Base-by-base conservation (phyloP, 2,797 vertebrate genomes). In the Carapus acus region DNA sequence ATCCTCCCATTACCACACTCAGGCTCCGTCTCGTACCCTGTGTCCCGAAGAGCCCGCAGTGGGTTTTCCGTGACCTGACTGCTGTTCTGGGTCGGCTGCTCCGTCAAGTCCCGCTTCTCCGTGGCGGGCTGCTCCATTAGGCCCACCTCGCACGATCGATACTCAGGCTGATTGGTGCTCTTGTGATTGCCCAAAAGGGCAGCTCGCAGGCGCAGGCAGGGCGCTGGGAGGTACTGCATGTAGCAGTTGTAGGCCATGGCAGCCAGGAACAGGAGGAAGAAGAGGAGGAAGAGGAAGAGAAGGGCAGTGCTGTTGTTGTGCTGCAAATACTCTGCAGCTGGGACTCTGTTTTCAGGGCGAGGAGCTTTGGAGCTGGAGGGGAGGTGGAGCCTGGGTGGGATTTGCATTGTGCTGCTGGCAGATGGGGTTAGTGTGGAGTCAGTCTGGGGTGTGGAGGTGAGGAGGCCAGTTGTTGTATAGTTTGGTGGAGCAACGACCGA, bases 181-280 rank as follows among this genome's bases (percentile, higher is more conserved):
- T 96, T 94, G 74, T 91, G 87, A 1, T 88, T 87, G 2, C 94
- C 90, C 33, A 96, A 62, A 65, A 97, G 58, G 8, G 88, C 69
- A 0, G 91, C 86, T 13, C 94, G 91, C 38, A 94, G 74, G 17
- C 89, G 91, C 31, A 98, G 82, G 80, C 96, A 98, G 6, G 90
- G 91, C 2, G 84, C 86, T 0, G 96, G 95, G 8, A 99, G 91
- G 55, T 92, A 97, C 69, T 91, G 93, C 87, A 93, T 94, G 85
- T 96, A 96, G 75, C 96, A 99, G 85, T 98, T 99, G 80, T 98
- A 99, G 17, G 70, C 83, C 18, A 96, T 21, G 1, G 93, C 89
- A 3, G 86, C 83, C 69, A 95, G 68, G 77, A 94, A 97, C 23
- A 99, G 89, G 16, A 92, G 39, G 52, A 94, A 96, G 73, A 95